Evolutionary conservation across 1,140 invertebrate genomes (phyloP).

Genomic region (Calosoma granatense): DNA sequence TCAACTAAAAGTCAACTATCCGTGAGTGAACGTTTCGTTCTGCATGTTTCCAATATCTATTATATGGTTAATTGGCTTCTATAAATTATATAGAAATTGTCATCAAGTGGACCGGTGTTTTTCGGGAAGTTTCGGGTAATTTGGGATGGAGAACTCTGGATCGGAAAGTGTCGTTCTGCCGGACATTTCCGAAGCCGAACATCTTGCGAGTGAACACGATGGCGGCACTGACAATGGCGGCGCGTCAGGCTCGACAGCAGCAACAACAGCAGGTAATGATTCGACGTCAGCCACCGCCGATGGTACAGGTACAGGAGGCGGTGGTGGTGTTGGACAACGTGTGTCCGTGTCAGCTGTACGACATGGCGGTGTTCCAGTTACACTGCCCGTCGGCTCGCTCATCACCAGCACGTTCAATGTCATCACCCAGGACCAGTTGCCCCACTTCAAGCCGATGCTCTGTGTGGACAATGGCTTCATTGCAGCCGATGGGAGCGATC

Average conservation of each 20-base stretch:
- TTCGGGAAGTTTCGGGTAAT: conserved; percentile 2
- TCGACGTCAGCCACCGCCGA: conserved; percentile 14
- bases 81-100: not conserved
- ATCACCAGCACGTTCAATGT: conserved; percentile 75
- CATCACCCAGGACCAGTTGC: conserved; percentile 70
- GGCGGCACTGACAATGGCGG: conserved; percentile 30
- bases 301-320: conserved; percentile 28
- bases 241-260: conserved; percentile 19
- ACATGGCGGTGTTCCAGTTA: conserved; percentile 56
- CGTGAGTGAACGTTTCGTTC: not conserved
- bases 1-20: not conserved
- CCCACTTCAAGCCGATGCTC: conserved; percentile 71
- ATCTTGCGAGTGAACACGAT: conserved; percentile 46
- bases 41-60: not conserved
- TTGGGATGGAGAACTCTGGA: conserved; percentile 41
- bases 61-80: not conserved
- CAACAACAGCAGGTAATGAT: conserved; percentile 10
- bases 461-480: conserved; percentile 74
- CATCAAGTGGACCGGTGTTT: conserved; percentile 3
- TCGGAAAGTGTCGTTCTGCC: conserved; percentile 56
- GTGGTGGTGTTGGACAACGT: conserved; percentile 32
- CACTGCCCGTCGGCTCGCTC: conserved; percentile 66
- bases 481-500: conserved; percentile 55
- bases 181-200: conserved; percentile 56
- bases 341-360: conserved; percentile 36